Conservation (phyloP, 2,888 invertebrate species). For the Tetramorium bicarinatum region DNA sequence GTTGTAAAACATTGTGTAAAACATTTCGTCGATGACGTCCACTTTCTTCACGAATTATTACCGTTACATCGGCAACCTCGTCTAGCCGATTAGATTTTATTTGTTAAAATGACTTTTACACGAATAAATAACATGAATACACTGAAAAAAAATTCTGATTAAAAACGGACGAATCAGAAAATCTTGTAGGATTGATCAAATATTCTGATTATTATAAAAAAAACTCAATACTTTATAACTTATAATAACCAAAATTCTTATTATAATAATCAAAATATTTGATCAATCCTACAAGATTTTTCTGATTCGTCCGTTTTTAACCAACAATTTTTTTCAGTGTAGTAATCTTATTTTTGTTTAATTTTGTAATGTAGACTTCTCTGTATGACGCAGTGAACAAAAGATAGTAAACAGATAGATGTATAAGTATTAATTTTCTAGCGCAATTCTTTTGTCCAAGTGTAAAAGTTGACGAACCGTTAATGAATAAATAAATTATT, state of each 20-base stretch:
- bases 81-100: neutral
- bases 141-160: no score
- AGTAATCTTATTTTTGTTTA: neutral
- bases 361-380: neutral
- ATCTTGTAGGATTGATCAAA: no score
- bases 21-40: neutral
- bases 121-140: neutral
- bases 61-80: neutral
- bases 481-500: conserved; percentile 34
- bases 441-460: neutral
- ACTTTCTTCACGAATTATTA: neutral
- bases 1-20: conserved; percentile 21
- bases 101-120: neutral
- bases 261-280: no score
- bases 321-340: no score
- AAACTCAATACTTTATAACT: no score
- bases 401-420: neutral
- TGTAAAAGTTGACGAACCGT: conserved; percentile 11
- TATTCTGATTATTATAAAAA: no score
- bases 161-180: no score
- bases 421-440: conserved; percentile 11
- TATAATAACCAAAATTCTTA: no score
- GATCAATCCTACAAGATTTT: no score
- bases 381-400: neutral
- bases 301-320: no score